Conservation (phyloP, 2,797 vertebrate genomes). For the Mergus octosetaceus region DNA sequence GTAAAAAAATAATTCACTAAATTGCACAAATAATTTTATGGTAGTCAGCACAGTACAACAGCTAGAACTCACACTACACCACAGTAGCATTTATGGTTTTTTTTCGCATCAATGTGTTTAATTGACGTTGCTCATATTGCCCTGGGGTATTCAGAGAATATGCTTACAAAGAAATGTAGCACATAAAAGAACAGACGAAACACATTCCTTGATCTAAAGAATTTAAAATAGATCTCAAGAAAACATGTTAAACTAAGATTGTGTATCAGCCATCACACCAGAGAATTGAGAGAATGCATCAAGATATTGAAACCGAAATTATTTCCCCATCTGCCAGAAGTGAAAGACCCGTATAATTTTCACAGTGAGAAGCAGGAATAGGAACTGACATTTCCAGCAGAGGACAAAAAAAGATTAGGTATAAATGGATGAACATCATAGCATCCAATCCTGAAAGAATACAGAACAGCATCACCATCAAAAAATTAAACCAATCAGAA, state of each 20-base stretch:
- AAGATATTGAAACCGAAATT: background rate
- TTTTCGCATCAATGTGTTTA: background rate
- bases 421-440: background rate
- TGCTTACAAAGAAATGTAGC: background rate
- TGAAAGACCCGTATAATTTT: background rate
- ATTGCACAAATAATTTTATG: background rate
- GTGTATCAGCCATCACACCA: background rate
- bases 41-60: background rate
- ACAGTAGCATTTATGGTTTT: background rate
- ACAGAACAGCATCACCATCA: background rate
- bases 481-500: background rate
- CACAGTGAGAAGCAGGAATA: background rate
- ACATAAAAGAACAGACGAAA: background rate
- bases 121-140: background rate
- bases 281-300: background rate
- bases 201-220: background rate
- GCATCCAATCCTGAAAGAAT: background rate
- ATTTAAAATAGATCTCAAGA: background rate
- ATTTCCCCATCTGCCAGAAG: background rate
- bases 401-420: background rate
- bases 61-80: background rate
- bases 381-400: background rate
- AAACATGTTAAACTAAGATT: background rate
- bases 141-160: background rate
- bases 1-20: background rate